Evolutionary conservation across 1,140 invertebrate genomes (phyloP).

Genomic region (Asbolus verrucosus): DNA sequence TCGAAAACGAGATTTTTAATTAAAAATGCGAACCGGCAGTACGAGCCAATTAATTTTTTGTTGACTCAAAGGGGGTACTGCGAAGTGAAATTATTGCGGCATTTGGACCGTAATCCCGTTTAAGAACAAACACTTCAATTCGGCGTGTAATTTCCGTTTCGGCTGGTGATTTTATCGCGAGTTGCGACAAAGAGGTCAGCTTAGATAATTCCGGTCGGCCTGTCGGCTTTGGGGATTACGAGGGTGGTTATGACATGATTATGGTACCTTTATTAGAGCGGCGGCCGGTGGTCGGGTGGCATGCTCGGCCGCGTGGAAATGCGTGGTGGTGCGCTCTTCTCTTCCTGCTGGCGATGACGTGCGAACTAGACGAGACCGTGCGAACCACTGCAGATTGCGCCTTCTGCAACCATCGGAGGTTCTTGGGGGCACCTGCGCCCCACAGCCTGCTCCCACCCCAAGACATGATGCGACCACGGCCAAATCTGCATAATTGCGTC

Average conservation of each 20-base stretch:
- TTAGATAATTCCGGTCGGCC: too few relatives aligned
- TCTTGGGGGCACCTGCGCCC: slow-evolving; percentile 36
- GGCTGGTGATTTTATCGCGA: too few relatives aligned
- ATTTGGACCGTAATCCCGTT: too few relatives aligned
- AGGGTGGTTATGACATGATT: slow-evolving; percentile 40
- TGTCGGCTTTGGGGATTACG: slow-evolving; percentile 16
- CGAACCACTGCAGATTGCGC: slow-evolving; percentile 39
- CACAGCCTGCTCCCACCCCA: background rate
- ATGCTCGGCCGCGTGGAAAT: slow-evolving; percentile 52
- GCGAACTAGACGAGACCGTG: slow-evolving; percentile 40
- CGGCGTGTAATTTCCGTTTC: too few relatives aligned
- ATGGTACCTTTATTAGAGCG: slow-evolving; percentile 51
- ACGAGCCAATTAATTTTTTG: too few relatives aligned
- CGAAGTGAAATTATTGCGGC: too few relatives aligned
- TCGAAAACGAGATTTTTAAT: too few relatives aligned
- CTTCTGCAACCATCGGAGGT: background rate
- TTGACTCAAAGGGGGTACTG: too few relatives aligned
- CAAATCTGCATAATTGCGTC: too few relatives aligned
- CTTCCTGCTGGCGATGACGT: slow-evolving; percentile 31
- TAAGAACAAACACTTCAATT: too few relatives aligned
- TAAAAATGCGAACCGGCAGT: too few relatives aligned
- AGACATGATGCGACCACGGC: background rate
- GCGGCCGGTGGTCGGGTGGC: slow-evolving; percentile 50
- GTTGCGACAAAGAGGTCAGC: too few relatives aligned
- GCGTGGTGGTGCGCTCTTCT: slow-evolving; percentile 27